Evolutionary conservation across 2,888 invertebrate species (phyloP).

Genomic region (Opisthograptis luteolata): DNA sequence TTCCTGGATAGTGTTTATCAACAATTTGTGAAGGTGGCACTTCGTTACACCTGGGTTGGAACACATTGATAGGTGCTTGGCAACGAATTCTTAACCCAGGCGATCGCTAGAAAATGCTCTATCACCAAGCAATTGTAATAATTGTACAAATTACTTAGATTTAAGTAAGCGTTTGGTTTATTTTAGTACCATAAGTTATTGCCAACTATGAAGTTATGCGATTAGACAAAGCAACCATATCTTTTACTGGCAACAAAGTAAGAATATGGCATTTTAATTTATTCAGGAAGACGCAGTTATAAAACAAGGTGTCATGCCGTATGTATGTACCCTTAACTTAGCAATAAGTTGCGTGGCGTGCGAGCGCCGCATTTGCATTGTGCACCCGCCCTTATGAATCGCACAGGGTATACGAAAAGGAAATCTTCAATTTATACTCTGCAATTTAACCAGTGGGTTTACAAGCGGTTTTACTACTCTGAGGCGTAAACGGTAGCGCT

Average conservation of each 20-base stretch:
- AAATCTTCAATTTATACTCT: constrained; percentile 42
- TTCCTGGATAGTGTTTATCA: too few species aligned
- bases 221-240: constrained; percentile 14
- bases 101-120: too few species aligned
- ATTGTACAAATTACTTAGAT: neutral
- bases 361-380: constrained; percentile 45
- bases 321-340: constrained; percentile 33
- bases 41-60: too few species aligned
- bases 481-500: constrained; percentile 14
- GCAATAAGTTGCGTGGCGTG: constrained; percentile 47
- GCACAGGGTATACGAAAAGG: constrained; percentile 33
- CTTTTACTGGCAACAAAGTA: constrained; percentile 22
- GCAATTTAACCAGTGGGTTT: constrained; percentile 35
- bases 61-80: too few species aligned
- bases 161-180: neutral
- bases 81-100: too few species aligned
- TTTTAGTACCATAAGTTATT: neutral
- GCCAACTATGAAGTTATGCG: neutral
- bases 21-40: too few species aligned
- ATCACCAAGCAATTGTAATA: too few species aligned
- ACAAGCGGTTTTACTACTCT: constrained; percentile 29
- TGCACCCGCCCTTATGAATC: constrained; percentile 45
- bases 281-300: constrained; percentile 39
- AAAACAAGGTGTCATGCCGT: constrained; percentile 43
- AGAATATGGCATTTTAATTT: constrained; percentile 32